phyloP scores from a whole-genome alignment of 2,113 vertebrate genomes.

The Rhea pennata region DNA sequence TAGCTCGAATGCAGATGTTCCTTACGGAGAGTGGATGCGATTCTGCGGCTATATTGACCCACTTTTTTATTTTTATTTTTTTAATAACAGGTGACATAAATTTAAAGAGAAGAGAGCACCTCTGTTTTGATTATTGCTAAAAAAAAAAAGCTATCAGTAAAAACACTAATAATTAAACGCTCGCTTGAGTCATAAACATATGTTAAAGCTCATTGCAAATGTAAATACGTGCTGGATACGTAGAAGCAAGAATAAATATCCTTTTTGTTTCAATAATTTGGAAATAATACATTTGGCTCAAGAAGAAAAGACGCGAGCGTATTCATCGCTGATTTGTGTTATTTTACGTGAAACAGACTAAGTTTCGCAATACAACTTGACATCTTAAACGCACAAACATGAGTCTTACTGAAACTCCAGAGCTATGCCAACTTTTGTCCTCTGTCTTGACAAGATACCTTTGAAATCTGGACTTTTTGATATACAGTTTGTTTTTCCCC shows the following conservation, averaged over 20 bases:
- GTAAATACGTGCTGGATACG: neutral
- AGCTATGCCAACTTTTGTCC: neutral
- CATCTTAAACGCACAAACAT: neutral
- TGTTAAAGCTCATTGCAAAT: neutral
- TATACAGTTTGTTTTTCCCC: neutral
- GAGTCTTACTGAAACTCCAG: neutral
- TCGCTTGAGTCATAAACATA: neutral
- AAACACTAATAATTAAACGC: neutral
- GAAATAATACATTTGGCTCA: neutral
- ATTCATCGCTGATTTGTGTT: neutral
- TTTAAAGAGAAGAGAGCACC: neutral
- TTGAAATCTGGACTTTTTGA: neutral
- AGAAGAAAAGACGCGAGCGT: neutral
- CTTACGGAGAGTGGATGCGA: neutral
- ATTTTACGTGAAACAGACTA: neutral
- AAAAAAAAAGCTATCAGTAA: neutral
- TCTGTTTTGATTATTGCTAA: neutral
- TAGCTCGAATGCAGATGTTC: conserved; percentile 4
- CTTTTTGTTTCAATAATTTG: neutral
- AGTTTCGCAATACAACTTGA: neutral
- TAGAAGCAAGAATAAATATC: neutral
- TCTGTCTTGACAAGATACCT: neutral
- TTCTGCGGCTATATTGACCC: neutral
- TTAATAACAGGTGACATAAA: neutral
- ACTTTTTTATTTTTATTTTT: neutral